Percentiles rank a stretch among this genome's conserved stretches.
Conservation (phyloP, 2,888 invertebrate species). For the Dermolepida albohirtum region DNA sequence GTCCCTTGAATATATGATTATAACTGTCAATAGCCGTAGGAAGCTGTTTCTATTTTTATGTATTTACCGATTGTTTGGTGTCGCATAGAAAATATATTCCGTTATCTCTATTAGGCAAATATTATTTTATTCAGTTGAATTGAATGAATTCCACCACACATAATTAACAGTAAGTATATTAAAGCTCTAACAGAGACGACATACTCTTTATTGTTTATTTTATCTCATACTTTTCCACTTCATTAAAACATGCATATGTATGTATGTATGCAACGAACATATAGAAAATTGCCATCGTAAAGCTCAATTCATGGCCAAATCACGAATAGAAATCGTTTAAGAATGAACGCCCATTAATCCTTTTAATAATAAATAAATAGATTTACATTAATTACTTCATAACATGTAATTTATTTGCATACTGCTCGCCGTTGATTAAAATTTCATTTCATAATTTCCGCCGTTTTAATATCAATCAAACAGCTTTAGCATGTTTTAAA, state of each 20-base stretch:
- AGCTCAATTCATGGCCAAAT: slow-evolving; percentile 14
- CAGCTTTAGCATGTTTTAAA: too few species aligned
- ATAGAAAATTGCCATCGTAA: slow-evolving; percentile 16
- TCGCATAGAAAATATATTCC: slow-evolving; percentile 23
- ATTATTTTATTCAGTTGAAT: slow-evolving; percentile 15
- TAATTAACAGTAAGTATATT: slow-evolving; percentile 17
- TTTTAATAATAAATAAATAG: slow-evolving; percentile 12
- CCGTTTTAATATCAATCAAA: too few species aligned
- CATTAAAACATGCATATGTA: slow-evolving; percentile 4
- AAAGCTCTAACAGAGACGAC: slow-evolving; percentile 25
- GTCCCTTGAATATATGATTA: slow-evolving; percentile 33
- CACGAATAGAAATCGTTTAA: slow-evolving; percentile 3
- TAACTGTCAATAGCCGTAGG: slow-evolving; percentile 24
- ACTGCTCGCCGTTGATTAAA: too few species aligned
- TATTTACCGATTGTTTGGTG: slow-evolving; percentile 37
- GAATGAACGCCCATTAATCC: slow-evolving; percentile 10
- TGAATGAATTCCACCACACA: slow-evolving; percentile 18
- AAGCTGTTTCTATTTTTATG: slow-evolving; percentile 23
- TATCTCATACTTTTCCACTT: slow-evolving; percentile 12
- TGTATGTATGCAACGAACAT: slow-evolving; percentile 1
- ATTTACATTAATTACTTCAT: slow-evolving; percentile 13
- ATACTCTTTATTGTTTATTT: slow-evolving; percentile 14
- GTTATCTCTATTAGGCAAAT: slow-evolving; percentile 34
- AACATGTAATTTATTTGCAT: slow-evolving; percentile 5
- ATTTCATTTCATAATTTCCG: slow-evolving; percentile 3